phyloP scores from a whole-genome alignment of 2,888 invertebrate genomes.

The Plagodis dolabraria region DNA sequence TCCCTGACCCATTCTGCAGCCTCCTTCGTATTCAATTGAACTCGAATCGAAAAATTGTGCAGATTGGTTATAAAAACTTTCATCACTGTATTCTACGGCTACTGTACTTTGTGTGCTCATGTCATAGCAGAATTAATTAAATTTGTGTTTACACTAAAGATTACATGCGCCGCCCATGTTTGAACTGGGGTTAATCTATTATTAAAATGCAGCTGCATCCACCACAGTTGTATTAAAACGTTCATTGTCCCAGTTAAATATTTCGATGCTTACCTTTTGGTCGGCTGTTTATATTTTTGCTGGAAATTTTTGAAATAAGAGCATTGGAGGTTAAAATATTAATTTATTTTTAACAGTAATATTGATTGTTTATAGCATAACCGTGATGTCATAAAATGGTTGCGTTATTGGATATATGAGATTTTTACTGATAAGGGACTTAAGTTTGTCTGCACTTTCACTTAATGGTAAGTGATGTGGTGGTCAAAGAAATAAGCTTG shows the following conservation, averaged over 20 bases:
- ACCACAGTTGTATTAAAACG: slow-evolving; percentile 45
- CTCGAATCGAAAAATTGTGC: neutral
- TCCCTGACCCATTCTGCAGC: neutral
- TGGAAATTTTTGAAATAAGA: neutral
- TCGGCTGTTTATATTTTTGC: slow-evolving; percentile 25
- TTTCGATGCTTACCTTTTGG: slow-evolving; percentile 37
- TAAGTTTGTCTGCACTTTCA: too few species aligned
- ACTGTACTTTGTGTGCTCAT: slow-evolving; percentile 42
- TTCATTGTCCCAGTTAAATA: slow-evolving; percentile 43
- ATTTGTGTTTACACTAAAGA: slow-evolving; percentile 71
- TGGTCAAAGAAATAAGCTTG: too few species aligned
- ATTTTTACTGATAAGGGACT: too few species aligned
- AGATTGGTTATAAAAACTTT: neutral
- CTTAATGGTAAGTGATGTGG: too few species aligned
- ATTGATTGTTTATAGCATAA: too few species aligned
- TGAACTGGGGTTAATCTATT: slow-evolving; percentile 68
- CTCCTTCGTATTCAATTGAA: neutral
- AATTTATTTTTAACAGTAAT: too few species aligned
- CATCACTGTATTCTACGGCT: slow-evolving; percentile 15
- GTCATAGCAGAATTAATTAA: slow-evolving; percentile 72
- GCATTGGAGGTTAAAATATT: neutral
- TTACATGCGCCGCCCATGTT: slow-evolving; percentile 61
- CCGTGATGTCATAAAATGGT: too few species aligned
- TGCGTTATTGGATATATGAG: too few species aligned
- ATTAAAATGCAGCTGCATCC: slow-evolving; percentile 69